phyloP scores from a whole-genome alignment of 2,888 invertebrate species.

The Orchesellides sinensis region DNA sequence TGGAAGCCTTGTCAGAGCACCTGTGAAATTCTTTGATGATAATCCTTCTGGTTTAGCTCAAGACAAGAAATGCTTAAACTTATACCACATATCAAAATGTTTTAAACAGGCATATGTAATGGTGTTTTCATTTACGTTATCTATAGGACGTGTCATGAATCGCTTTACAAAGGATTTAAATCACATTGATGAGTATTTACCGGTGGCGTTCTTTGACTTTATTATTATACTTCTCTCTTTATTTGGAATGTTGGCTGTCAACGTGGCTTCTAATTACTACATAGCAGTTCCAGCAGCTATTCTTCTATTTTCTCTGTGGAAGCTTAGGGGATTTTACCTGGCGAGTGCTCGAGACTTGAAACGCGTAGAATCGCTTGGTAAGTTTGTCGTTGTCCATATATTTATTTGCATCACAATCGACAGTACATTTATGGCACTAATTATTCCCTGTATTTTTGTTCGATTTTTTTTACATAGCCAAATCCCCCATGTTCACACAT shows the following conservation, averaged over 20 bases:
- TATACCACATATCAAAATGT: neutral
- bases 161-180: conserved; percentile 78
- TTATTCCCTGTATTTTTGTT: neutral
- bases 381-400: neutral
- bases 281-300: conserved; percentile 81
- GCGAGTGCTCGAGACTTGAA: conserved; percentile 88
- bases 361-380: conserved; percentile 78
- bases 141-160: conserved; percentile 85
- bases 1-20: conserved; percentile 45
- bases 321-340: conserved; percentile 86
- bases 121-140: neutral
- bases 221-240: conserved; percentile 82
- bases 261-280: conserved; percentile 77
- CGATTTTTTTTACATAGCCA: no score
- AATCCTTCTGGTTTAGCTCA: conserved; percentile 59
- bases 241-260: conserved; percentile 77
- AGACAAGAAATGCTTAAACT: neutral
- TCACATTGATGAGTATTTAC: conserved; percentile 87
- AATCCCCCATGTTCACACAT: conserved; percentile 51
- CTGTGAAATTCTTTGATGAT: conserved; percentile 51
- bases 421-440: no score
- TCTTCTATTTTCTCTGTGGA: conserved; percentile 85
- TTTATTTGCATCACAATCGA: no score
- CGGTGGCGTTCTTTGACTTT: conserved; percentile 81
- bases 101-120: no score